phyloP scores from a whole-genome alignment of 2,113 vertebrate species.

The Vulpes lagopus region DNA sequence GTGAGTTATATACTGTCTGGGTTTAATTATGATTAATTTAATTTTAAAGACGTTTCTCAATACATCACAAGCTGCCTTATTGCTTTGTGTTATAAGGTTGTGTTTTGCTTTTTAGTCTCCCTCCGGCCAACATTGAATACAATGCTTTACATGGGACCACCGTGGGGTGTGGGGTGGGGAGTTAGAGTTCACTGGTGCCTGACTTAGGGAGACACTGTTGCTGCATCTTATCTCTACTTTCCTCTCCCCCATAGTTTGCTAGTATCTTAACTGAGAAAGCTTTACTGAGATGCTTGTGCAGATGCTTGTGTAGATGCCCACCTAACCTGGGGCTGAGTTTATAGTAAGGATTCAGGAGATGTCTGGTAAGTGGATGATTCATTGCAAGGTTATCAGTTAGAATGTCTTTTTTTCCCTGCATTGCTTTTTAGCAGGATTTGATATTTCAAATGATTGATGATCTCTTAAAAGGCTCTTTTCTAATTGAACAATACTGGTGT shows the following conservation, averaged over 20 bases:
- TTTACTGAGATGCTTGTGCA: constrained; percentile 46
- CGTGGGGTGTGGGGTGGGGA: background rate
- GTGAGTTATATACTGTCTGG: constrained; percentile 43
- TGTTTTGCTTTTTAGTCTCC: background rate
- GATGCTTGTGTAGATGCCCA: no score
- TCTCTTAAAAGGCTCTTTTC: constrained; percentile 52
- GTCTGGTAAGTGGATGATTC: constrained; percentile 44
- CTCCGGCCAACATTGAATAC: constrained; percentile 14
- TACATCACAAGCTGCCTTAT: background rate
- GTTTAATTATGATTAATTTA: constrained; percentile 42
- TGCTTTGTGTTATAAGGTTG: constrained; percentile 18
- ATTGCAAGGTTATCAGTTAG: constrained; percentile 50
- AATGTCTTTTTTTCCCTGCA: background rate
- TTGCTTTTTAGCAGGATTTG: constrained; percentile 58
- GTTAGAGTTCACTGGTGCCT: background rate
- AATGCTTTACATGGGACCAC: background rate
- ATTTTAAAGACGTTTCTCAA: constrained; percentile 16
- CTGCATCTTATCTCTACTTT: constrained; percentile 17
- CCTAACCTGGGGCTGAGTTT: background rate
- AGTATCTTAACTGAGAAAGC: constrained; percentile 6
- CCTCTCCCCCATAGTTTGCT: background rate
- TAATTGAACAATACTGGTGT: constrained; percentile 60
- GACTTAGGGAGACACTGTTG: background rate
- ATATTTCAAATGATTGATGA: constrained; percentile 65
- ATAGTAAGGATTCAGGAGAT: constrained; percentile 59